Base-by-base conservation (phyloP, 2,888 invertebrate species). In the Tachina grossa region DNA sequence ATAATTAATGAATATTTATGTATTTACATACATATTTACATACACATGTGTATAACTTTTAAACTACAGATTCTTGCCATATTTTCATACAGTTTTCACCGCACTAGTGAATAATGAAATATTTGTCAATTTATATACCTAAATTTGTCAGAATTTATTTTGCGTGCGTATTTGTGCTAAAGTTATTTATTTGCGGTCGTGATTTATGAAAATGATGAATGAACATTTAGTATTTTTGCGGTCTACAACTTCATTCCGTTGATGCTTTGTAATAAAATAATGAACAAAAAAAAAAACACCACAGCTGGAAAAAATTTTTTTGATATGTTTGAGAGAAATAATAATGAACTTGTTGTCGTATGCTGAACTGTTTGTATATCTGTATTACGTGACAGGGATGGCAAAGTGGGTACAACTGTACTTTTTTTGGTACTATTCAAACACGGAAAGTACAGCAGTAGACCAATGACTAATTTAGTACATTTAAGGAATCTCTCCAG, bases 201-300 rank as follows among this genome's bases (percentile, higher is more conserved):
- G 79, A 82, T 85, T 81, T 75, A 82, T 85, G 82, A 65, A 78
- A 85, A 82, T 74, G 22, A 43, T 75, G 41, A 68, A 75, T 85
- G 71, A 31, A 31, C 5, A 31, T 1, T 82, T 78, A n/a, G n/a
- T 85, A 72, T 81, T 72, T 72, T 31, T 84, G 72, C 43, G 84
- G 84, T 77, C 55, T 84, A 22, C 22, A 45, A 79, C 76, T 75
- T 79, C 69, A 55, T 71, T 75, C 74, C 74, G 47, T 59, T 75
- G 65, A 80, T 71, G 79, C 75, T 72, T 49, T 63, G 49, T 61
- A 53, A 76, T 76, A 61, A 80, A 84, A 83, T 78, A 65, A 82
- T 71, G 57, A 69, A 55, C 57, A 65, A 76, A 55, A 49, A 65
- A 76, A 69, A 31, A 31, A 5, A 76, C 68, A 68, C 49, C 43